These are phyloP conservation scores for Eupithecia insigniata DNA, from an alignment of 2,888 invertebrate species.

Conservation along the genomic window DNA sequence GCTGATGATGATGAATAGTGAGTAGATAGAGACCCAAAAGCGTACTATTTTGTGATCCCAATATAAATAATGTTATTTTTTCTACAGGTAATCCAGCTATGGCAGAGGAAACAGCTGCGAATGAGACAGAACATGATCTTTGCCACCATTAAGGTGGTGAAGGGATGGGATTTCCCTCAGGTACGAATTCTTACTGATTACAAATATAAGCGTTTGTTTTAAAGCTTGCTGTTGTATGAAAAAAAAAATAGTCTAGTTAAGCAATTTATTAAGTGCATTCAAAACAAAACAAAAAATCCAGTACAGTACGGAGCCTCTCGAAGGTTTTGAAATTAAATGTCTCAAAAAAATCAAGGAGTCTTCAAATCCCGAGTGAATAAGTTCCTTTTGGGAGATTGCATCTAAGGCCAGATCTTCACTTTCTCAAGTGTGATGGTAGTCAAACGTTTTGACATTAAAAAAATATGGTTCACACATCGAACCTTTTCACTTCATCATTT, in stretches of 20 bases:
- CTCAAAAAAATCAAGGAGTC: too few species aligned
- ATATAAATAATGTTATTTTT: background rate
- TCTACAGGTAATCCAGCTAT: slow-evolving; percentile 89
- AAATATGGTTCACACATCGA: background rate
- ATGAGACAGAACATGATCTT: slow-evolving; percentile 99
- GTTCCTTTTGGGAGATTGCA: too few species aligned
- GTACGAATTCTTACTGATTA: slow-evolving; percentile 62
- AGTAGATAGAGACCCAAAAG: background rate
- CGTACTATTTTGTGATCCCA: background rate
- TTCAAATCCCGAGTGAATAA: too few species aligned
- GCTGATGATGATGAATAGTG: too few species aligned
- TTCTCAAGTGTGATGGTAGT: too few species aligned
- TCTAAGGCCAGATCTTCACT: too few species aligned
- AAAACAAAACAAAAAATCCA: too few species aligned
- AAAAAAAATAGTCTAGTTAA: background rate
- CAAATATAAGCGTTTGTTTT: background rate
- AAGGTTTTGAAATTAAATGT: background rate
- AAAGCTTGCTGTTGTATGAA: background rate
- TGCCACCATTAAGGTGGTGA: slow-evolving; percentile 98
- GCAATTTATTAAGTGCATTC: too few species aligned
- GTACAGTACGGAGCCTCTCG: background rate
- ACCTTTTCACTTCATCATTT: background rate
- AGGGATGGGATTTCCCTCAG: slow-evolving; percentile 93
- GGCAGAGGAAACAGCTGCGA: slow-evolving; percentile 97
- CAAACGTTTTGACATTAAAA: too few species aligned